These are phyloP conservation scores for Lithophane semibrunnea DNA, from an alignment of 2,888 invertebrate genomes.

Conservation along the genomic window DNA sequence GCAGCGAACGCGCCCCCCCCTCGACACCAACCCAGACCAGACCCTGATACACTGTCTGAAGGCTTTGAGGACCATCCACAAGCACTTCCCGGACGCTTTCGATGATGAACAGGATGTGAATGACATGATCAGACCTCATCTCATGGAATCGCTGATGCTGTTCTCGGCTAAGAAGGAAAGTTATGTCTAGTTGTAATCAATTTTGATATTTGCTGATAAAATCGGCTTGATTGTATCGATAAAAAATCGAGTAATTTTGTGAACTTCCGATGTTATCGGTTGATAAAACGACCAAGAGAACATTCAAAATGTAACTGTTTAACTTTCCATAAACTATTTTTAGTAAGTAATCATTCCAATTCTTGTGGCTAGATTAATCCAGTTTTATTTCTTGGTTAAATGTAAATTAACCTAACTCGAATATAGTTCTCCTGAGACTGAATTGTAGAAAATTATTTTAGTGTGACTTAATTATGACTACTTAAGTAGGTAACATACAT, in stretches of 20 bases:
- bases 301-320: not conserved
- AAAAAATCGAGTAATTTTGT: not conserved
- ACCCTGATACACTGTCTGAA: slow-evolving; percentile 87
- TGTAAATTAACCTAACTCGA: slow-evolving; percentile 45
- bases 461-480: slow-evolving; percentile 12
- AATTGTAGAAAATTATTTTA: slow-evolving; percentile 44
- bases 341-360: slow-evolving; percentile 14
- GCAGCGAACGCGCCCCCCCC: slow-evolving; percentile 81
- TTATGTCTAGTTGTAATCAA: slow-evolving; percentile 79
- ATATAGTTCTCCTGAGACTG: slow-evolving; percentile 62
- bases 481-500: slow-evolving; percentile 7
- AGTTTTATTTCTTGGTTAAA: slow-evolving; percentile 14
- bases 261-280: not conserved
- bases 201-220: not conserved
- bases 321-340: not conserved
- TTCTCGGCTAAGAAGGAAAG: slow-evolving; percentile 95
- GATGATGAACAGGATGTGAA: slow-evolving; percentile 91
- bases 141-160: slow-evolving; percentile 94
- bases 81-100: slow-evolving; percentile 84
- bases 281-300: not conserved
- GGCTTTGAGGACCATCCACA: slow-evolving; percentile 86
- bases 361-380: slow-evolving; percentile 31
- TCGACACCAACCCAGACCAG: slow-evolving; percentile 84
- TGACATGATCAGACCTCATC: slow-evolving; percentile 93
- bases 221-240: not conserved